Base-by-base conservation (phyloP, 1,140 invertebrate species). In the Atta texana region DNA sequence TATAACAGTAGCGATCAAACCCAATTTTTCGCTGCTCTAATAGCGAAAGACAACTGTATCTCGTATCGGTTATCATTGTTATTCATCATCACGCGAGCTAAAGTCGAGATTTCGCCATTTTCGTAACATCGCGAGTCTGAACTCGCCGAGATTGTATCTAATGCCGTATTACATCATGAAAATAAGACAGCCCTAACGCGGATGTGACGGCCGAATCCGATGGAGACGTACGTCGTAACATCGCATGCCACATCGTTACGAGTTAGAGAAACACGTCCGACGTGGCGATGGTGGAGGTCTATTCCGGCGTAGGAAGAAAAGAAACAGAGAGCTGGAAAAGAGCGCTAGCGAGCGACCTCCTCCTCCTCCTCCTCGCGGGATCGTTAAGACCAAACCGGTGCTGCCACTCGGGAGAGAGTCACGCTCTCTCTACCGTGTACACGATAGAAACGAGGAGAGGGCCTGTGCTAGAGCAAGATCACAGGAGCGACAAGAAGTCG, bases 381-480 rank as follows among this genome's bases (percentile, higher is more conserved):
- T 72, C 31, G 49, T 87, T 12, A 61, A 85, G 75, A 93, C 92
- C 93, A 93, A 92, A 92, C 93, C 91, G 92, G 93, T 94, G 93
- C 93, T 93, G 93, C 93, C 93, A 76, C 91, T 49, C 89, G 88
- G 77, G 74, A 87, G 76, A 90, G 88, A 34, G 77, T 69, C 71
- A 84, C 88, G 87, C 84, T 85, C 71, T 86, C 85, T 91, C 90
- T 78, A 89, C 91, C 91, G 92, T 90, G 91, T 92, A 94, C 44
- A 69, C 90, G 92, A 92, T 94, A 94, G 94, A 94, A 94, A 94
- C 93, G 93, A 95, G 93, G 94, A 94, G 94, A 95, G 94, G 92
- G 91, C 91, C 92, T 90, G 71, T 85, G 74, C 81, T 39, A 21
- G 85, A 94, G 75, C 93, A 91, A 88, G 93, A 81, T 69, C 86